Percentiles rank a stretch among this genome's conserved stretches.
These are phyloP conservation scores for Lates calcarifer DNA, from an alignment of 2,113 vertebrate species.

Conservation along the genomic window DNA sequence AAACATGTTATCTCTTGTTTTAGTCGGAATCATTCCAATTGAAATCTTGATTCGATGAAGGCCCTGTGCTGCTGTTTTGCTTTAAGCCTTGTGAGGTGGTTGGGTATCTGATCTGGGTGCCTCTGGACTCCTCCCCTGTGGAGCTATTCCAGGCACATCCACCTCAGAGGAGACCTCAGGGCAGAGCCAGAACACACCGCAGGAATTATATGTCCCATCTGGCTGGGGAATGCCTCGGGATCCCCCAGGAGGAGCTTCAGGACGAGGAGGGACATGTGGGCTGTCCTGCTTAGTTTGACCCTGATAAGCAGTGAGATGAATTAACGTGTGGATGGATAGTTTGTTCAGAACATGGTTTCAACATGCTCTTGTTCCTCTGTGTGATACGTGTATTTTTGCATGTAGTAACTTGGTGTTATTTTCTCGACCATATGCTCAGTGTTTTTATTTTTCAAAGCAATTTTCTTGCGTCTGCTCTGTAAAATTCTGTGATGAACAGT, in stretches of 20 bases:
- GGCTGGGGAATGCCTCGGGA: conserved; percentile 15
- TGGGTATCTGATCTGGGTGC: not conserved
- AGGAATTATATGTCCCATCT: conserved; percentile 19
- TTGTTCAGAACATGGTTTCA: not conserved
- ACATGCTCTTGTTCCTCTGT: not conserved
- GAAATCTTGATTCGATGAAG: too few relatives aligned
- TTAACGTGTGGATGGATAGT: not conserved
- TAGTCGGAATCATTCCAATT: too few relatives aligned
- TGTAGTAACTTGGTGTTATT: not conserved
- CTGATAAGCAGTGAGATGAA: not conserved
- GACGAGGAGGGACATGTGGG: not conserved
- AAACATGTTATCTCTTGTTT: too few relatives aligned
- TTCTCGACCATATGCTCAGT: not conserved
- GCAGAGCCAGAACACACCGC: not conserved
- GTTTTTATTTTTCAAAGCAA: conserved; percentile 3
- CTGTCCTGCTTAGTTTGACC: not conserved
- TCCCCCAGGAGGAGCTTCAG: not conserved
- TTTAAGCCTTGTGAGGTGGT: conserved; percentile 11
- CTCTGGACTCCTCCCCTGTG: not conserved
- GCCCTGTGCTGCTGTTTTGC: not conserved
- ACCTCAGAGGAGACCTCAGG: not conserved
- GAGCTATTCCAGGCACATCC: not conserved
- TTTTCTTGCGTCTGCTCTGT: not conserved
- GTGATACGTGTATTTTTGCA: not conserved
- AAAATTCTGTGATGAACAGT: conserved; percentile 28